Evolutionary conservation across 1,140 invertebrate species (phyloP), one percentile per base, ranked within the genome.

Genomic region (Eubasilissa regina): DNA sequence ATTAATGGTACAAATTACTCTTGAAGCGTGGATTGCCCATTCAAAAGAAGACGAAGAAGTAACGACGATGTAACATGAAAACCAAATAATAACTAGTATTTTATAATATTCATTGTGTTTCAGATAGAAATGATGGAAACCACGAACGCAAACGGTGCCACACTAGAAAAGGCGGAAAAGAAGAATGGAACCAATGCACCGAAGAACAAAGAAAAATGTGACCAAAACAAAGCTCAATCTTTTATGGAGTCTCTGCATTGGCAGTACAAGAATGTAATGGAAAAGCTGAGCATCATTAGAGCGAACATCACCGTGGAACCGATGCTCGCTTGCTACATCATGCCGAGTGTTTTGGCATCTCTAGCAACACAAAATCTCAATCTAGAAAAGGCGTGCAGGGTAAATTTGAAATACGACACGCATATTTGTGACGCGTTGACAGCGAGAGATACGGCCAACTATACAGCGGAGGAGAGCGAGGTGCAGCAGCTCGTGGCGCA

Each of bases 281-380:
- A 93, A 83, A 92, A 91, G 83, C 84, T 89, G 48, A 87, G 84
- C 72, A 86, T 89, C 45, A 87, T 93, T 83, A 87, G 88, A 15
- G 89, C 90, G 45, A 92, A 94, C 83, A 93, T 95, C 47, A 95
- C 94, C 0, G 94, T 95, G 4, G n/a, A n/a, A n/a, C n/a, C n/a
- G n/a, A n/a, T n/a, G n/a, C n/a, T n/a, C n/a, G n/a, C n/a, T n/a
- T n/a, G 93, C 80, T 95, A 95, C 84, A 94, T 95, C 13, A 94
- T 95, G 89, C 93, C 94, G 0, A 94, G 93, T 77, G 94, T 95
- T 12, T 86, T 95, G 0, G 93, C 94, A 0, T 92, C 92, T n/a
- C 85, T 95, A 53, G 94, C 94, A 19, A 94, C 93, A n/a, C 94
- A 95, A 86, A 95, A 96, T 87, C 88, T 97, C 13, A 95, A 95